Percentiles rank a stretch among this genome's conserved stretches.
Conservation (phyloP, 1,140 invertebrate species). For the Calliphora vicina region DNA sequence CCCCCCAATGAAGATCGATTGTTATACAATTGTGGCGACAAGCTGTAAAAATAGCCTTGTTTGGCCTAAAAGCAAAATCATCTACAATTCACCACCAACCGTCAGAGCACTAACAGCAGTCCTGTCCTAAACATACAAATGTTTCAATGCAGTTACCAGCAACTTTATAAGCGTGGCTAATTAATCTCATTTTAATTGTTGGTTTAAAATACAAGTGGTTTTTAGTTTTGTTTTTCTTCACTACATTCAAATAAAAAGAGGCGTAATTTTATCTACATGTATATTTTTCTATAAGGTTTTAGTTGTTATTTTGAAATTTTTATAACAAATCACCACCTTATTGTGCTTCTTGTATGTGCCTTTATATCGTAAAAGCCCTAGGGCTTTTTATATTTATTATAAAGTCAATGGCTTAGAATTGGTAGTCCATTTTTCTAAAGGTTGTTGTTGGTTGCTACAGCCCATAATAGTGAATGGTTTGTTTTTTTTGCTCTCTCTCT, state of each 20-base stretch:
- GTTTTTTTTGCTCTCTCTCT: background rate
- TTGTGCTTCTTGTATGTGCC: constrained; percentile 10
- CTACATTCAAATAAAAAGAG: background rate
- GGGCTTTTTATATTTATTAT: constrained; percentile 6
- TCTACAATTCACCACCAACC: constrained; percentile 6
- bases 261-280: background rate
- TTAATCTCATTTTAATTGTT: constrained; percentile 32
- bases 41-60: constrained; percentile 21
- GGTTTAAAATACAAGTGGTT: constrained; percentile 16
- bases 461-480: background rate
- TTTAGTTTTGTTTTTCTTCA: background rate
- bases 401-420: constrained; percentile 7
- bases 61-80: constrained; percentile 33
- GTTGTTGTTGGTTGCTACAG: background rate
- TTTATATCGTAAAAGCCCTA: background rate
- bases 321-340: constrained; percentile 24
- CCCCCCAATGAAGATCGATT: constrained; percentile 34
- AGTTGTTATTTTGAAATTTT: background rate
- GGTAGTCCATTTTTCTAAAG: constrained; percentile 1
- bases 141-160: background rate
- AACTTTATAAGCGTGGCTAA: constrained; percentile 1
- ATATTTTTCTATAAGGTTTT: background rate
- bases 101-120: background rate
- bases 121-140: background rate
- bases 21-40: constrained; percentile 30